Percentiles rank a stretch among this genome's conserved stretches.
phyloP scores from a whole-genome alignment of 2,888 invertebrate genomes.

The Melanotus villosus region DNA sequence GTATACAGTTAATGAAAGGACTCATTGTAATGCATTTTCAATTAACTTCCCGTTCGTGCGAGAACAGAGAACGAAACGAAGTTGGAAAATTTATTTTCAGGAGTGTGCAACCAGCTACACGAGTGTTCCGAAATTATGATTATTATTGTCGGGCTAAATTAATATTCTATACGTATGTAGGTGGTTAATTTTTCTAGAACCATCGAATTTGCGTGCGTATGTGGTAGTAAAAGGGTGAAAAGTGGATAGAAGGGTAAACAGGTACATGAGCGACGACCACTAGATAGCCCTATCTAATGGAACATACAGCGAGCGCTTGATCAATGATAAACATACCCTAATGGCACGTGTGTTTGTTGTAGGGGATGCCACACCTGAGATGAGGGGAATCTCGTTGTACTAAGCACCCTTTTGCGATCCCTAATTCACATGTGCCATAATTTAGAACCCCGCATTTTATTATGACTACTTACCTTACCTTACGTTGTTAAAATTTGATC shows the following conservation, averaged over 20 bases:
- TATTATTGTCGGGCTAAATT: too few species aligned
- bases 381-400: conserved; percentile 30
- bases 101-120: too few species aligned
- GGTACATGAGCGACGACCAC: conserved; percentile 36
- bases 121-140: too few species aligned
- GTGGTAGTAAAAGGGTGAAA: conserved; percentile 10
- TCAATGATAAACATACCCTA: conserved; percentile 49
- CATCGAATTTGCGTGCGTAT: too few species aligned
- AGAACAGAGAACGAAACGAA: not conserved
- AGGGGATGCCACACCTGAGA: conserved; percentile 46
- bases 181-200: too few species aligned
- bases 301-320: conserved; percentile 46
- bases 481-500: conserved; percentile 24
- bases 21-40: not conserved
- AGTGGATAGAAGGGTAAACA: conserved; percentile 35
- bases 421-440: conserved; percentile 27
- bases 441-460: conserved; percentile 36
- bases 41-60: not conserved
- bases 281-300: conserved; percentile 46
- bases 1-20: not conserved
- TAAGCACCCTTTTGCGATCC: conserved; percentile 26
- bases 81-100: not conserved
- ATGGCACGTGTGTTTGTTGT: conserved; percentile 48
- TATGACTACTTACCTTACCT: conserved; percentile 16
- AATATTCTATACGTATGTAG: too few species aligned